These are phyloP conservation scores for Oncorhynchus masou DNA, from an alignment of 2,113 vertebrate species.

Conservation along the genomic window DNA sequence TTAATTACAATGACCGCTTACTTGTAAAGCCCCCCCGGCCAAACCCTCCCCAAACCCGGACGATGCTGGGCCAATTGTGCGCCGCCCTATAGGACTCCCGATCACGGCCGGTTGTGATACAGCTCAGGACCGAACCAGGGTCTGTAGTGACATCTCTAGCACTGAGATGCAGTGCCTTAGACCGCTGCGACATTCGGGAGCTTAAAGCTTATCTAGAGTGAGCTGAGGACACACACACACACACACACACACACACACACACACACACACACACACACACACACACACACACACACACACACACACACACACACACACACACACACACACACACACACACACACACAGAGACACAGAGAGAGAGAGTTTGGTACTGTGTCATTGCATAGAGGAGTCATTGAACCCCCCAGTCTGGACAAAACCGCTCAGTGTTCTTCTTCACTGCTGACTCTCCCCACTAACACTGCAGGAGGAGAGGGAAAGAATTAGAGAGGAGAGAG, in stretches of 20 bases:
- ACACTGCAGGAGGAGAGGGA: constrained; percentile 22
- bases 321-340: background rate
- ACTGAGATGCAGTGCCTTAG: too few relatives aligned
- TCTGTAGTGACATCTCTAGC: too few relatives aligned
- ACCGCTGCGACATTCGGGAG: too few relatives aligned
- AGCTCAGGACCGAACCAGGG: too few relatives aligned
- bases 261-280: background rate
- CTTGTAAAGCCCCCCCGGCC: too few relatives aligned
- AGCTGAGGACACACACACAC: background rate
- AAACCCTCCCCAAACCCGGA: too few relatives aligned
- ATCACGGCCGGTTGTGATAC: too few relatives aligned
- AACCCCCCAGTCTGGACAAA: constrained; percentile 57
- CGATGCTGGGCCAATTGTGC: too few relatives aligned
- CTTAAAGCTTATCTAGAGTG: too few relatives aligned
- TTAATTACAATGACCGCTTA: too few relatives aligned
- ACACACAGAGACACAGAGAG: too few relatives aligned
- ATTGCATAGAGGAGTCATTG: constrained; percentile 61
- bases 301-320: background rate
- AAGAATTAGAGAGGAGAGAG: constrained; percentile 21
- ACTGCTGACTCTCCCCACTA: constrained; percentile 21
- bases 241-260: background rate
- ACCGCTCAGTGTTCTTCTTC: constrained; percentile 56
- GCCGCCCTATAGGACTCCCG: too few relatives aligned
- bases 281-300: constrained; percentile 2
- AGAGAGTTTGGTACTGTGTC: constrained; percentile 25